These are phyloP conservation scores for Autographa gamma DNA, from an alignment of 2,888 invertebrate species.

Conservation along the genomic window DNA sequence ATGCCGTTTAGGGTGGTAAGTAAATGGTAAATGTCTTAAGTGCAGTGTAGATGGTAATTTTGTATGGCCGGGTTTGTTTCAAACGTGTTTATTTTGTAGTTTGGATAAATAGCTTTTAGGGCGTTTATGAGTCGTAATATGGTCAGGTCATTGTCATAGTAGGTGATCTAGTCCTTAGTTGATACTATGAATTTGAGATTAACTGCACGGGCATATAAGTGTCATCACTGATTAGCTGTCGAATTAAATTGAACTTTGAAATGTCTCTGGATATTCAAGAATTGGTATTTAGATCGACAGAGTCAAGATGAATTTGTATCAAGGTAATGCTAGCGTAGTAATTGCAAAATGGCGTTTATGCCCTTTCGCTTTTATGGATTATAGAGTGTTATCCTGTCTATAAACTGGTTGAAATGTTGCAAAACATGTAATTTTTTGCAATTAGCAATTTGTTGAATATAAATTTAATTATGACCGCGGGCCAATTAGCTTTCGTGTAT, in stretches of 20 bases:
- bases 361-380: constrained; percentile 6
- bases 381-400: constrained; percentile 13
- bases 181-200: not conserved
- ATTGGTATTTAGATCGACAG: too few species aligned
- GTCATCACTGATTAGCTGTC: not conserved
- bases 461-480: constrained; percentile 34
- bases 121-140: not conserved
- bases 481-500: constrained; percentile 33
- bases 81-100: not conserved
- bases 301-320: too few species aligned
- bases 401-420: constrained; percentile 34
- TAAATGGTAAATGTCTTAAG: constrained; percentile 35
- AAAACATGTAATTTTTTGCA: constrained; percentile 28
- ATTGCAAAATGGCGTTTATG: constrained; percentile 9
- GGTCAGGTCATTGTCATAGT: not conserved
- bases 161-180: not conserved
- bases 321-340: too few species aligned
- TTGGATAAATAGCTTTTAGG: not conserved
- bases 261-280: too few species aligned
- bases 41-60: constrained; percentile 19
- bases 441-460: constrained; percentile 16
- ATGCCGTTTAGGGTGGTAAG: constrained; percentile 61
- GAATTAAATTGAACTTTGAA: too few species aligned
- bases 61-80: constrained; percentile 2
- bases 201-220: not conserved